Conservation (phyloP, 2,797 vertebrate genomes). For the Neosilurus hyrtlii region DNA sequence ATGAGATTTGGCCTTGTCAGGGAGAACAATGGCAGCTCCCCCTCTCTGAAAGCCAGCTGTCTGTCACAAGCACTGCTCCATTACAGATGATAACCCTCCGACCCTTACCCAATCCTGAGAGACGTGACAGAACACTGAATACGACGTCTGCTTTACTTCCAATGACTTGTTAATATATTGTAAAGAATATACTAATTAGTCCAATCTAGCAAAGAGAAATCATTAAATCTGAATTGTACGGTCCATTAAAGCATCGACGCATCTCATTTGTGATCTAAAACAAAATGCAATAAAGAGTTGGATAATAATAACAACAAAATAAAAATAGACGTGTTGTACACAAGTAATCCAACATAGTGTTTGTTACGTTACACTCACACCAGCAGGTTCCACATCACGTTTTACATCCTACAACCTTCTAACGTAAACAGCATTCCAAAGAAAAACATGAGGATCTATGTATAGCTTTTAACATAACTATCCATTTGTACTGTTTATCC, state of each 20-base stretch:
- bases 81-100: conserved; percentile 43
- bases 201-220: not conserved
- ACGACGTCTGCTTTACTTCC: not conserved
- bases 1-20: conserved; percentile 34
- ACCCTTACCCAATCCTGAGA: conserved; percentile 1
- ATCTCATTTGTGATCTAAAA: not conserved
- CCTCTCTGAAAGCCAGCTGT: conserved; percentile 17
- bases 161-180: not conserved
- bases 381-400: not conserved
- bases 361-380: not conserved
- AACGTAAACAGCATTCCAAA: not conserved
- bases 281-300: not conserved
- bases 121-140: not conserved
- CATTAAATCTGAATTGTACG: not conserved
- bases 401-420: not conserved
- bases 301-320: not conserved
- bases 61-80: conserved; percentile 30
- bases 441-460: not conserved
- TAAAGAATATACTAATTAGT: not conserved
- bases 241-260: not conserved
- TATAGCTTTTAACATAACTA: not conserved
- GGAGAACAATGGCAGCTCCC: conserved; percentile 37
- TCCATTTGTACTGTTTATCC: too few relatives aligned
- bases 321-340: not conserved
- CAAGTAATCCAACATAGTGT: not conserved